Base-by-base conservation (phyloP, 2,797 vertebrate species). In the Hoplostethus atlanticus region DNA sequence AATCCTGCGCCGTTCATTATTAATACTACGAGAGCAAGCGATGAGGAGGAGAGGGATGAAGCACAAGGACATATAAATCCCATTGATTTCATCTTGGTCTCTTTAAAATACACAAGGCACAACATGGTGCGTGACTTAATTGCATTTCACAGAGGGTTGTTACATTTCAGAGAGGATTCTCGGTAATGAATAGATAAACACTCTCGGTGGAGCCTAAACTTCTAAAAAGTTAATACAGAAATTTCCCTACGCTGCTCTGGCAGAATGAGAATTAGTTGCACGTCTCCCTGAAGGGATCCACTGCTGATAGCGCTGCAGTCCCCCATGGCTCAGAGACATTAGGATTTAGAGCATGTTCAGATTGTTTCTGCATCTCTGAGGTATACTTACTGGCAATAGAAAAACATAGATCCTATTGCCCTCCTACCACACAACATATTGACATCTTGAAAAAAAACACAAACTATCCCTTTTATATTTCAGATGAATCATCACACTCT, bases 1-100 rank as follows among this genome's bases (percentile, higher is more conserved):
- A 84, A 69, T 68, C 28, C 67, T 74, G 60, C 57, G 5, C 64
- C 53, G 38, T 87, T 87, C 67, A 82, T 89, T 87, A 84, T 87
- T 84, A 81, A 84, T 70, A 75, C 60, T 57, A 76, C 56, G 68
- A 83, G 78, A 73, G 62, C 30, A 5, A 72, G 46, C 17, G n/a
- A 79, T 50, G 64, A 36, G 54, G 50, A 68, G 46, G n/a, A 47
- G 68, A 72, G 28, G 47, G 38, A 61, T 75, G 67, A 73, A 65
- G 58, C 31, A 58, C 21, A 40, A 36, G 38, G 34, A 72, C 51
- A 71, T 53, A 72, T 36, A 77, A 83, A 73, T 28, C 56, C 21
- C 44, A 44, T 36, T 58, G 61, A 69, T 80, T 55, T 59, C 56
- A 77, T 66, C 40, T 68, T 38, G 17, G 57, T 62, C 44, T 78